A percentile compares a stretch with the other conserved stretches of the same genome.
phyloP scores from a whole-genome alignment of 2,888 invertebrate species.

The Hydrotaea diabolus region DNA sequence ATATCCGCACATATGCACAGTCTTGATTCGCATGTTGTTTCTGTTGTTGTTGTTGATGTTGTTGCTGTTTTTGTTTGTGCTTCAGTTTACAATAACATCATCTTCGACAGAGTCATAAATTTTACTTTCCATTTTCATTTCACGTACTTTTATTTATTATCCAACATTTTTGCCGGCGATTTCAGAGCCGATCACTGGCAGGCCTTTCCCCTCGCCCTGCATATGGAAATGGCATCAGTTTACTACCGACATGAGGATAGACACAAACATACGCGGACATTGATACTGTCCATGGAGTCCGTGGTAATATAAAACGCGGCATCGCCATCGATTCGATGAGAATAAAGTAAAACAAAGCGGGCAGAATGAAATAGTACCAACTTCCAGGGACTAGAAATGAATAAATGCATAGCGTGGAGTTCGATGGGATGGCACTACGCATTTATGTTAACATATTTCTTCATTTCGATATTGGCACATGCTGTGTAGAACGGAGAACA shows the following conservation, averaged over 20 bases:
- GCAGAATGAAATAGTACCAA: constrained; percentile 4
- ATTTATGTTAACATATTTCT: constrained; percentile 37
- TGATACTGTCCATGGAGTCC: background rate
- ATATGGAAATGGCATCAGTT: background rate
- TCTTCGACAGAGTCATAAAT: constrained; percentile 66
- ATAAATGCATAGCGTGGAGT: background rate
- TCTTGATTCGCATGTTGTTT: constrained; percentile 24
- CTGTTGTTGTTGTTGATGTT: background rate
- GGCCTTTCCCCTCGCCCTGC: background rate
- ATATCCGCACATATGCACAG: constrained; percentile 20
- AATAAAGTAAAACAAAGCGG: constrained; percentile 27
- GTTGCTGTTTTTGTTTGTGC: too few relatives aligned
- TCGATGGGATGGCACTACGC: constrained; percentile 20
- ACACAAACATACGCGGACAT: background rate
- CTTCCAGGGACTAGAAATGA: background rate
- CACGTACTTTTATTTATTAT: constrained; percentile 58
- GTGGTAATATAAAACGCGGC: constrained; percentile 1
- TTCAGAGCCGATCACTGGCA: constrained; percentile 8
- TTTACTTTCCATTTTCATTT: constrained; percentile 68
- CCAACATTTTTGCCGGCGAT: constrained; percentile 58
- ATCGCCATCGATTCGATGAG: constrained; percentile 8
- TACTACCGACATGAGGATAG: background rate
- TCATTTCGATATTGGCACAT: constrained; percentile 40
- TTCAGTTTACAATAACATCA: constrained; percentile 57
- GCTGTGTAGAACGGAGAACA: constrained; percentile 11